Percentiles rank a stretch among this genome's conserved stretches.
Evolutionary conservation across 2,888 invertebrate species (phyloP).

Genomic region (Caenorhabditis imperialis): DNA sequence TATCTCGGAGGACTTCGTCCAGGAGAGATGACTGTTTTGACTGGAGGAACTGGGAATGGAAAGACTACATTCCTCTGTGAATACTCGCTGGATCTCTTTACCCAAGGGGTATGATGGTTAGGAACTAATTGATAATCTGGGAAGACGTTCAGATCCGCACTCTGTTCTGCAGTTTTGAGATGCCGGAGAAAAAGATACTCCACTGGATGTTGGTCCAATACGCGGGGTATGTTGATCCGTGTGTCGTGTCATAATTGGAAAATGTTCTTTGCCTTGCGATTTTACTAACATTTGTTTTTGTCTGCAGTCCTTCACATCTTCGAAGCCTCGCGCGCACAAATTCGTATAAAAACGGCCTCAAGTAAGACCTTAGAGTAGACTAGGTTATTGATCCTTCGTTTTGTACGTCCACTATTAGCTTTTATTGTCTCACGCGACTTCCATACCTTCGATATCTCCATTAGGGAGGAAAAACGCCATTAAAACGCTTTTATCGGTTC

Average conservation of each 20-base stretch:
- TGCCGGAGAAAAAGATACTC: conserved; percentile 76
- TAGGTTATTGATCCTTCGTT: too few relatives aligned
- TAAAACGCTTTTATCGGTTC: conserved; percentile 35
- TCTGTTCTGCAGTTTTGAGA: conserved; percentile 77
- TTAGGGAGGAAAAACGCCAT: background rate
- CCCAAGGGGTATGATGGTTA: conserved; percentile 70
- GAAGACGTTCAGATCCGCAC: conserved; percentile 70
- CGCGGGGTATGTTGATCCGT: conserved; percentile 70
- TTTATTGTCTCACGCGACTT: conserved; percentile 12
- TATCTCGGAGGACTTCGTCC: conserved; percentile 76
- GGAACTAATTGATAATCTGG: background rate
- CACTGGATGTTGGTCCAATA: conserved; percentile 78
- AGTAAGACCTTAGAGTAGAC: conserved; percentile 63
- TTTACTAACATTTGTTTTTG: conserved; percentile 53
- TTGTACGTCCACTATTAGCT: conserved; percentile 1
- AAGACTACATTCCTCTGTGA: conserved; percentile 78
- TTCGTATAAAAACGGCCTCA: conserved; percentile 74
- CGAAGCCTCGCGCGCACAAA: conserved; percentile 76
- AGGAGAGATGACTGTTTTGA: conserved; percentile 75
- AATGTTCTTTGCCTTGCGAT: conserved; percentile 31
- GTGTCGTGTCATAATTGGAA: conserved; percentile 15
- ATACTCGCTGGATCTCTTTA: conserved; percentile 75
- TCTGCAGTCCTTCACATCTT: conserved; percentile 74
- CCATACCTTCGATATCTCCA: conserved; percentile 1
- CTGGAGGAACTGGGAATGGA: conserved; percentile 76